Conservation (phyloP, 2,888 invertebrate species). For the Teinopalpus imperialis region DNA sequence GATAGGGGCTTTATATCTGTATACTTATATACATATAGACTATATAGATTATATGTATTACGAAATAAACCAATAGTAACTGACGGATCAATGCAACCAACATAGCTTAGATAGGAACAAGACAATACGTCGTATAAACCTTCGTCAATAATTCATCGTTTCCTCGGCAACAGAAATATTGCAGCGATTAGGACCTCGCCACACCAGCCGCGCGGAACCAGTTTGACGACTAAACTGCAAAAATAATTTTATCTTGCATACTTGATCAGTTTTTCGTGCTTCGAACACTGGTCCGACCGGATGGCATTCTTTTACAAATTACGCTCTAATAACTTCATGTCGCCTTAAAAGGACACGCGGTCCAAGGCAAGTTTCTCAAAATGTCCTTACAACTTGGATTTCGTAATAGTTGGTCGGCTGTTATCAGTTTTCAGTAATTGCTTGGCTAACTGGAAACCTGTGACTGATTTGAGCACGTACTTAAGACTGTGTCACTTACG, state of each 20-base stretch:
- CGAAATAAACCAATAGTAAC: no score
- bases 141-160: constrained; percentile 10
- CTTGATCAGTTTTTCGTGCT: constrained; percentile 24
- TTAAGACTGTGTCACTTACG: no score
- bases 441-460: not conserved
- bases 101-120: no score
- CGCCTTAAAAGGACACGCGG: constrained; percentile 5
- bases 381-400: not conserved
- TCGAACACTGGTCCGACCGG: constrained; percentile 16
- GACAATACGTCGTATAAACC: no score
- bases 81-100: no score
- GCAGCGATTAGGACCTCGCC: constrained; percentile 20
- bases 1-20: no score
- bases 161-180: not conserved
- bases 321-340: constrained; percentile 20
- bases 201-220: constrained; percentile 19
- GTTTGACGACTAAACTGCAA: constrained; percentile 22
- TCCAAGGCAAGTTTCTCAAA: not conserved
- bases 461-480: not conserved
- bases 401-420: constrained; percentile 2
- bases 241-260: constrained; percentile 25
- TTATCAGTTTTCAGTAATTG: not conserved
- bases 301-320: constrained; percentile 24
- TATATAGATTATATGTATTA: no score
- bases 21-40: no score